These are phyloP conservation scores for Prunella strophiata DNA, from an alignment of 2,797 vertebrate species.

Conservation along the genomic window DNA sequence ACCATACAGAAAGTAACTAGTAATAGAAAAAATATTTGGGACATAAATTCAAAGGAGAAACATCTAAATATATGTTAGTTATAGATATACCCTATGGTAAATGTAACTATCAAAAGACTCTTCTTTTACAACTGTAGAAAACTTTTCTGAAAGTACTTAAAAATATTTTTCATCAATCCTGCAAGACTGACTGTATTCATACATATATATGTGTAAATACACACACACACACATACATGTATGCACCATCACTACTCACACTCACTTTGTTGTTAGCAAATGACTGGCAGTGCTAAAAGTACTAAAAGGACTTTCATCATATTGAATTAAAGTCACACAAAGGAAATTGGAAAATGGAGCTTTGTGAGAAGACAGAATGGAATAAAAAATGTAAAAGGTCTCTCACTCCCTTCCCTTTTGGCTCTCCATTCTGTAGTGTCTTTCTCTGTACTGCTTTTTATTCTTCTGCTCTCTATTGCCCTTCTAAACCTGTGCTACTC, in stretches of 20 bases:
- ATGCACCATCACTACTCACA: background rate
- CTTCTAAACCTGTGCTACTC: background rate
- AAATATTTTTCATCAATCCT: background rate
- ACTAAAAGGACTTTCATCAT: background rate
- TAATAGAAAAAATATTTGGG: background rate
- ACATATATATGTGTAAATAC: background rate
- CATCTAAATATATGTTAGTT: background rate
- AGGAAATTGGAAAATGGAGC: background rate
- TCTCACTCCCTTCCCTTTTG: background rate
- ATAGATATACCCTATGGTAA: background rate
- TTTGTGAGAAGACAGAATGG: background rate
- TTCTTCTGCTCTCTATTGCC: background rate
- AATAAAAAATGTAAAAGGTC: background rate
- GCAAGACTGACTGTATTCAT: background rate
- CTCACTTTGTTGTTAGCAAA: background rate
- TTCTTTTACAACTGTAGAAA: background rate
- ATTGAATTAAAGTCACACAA: background rate
- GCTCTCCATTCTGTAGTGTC: background rate
- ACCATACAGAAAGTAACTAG: background rate
- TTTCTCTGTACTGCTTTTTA: background rate
- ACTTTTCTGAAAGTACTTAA: background rate
- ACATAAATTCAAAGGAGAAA: background rate
- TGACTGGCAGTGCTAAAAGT: background rate
- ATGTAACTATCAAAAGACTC: background rate
- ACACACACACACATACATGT: rapidly evolving